Conservation (phyloP, 2,888 invertebrate species). For the Argynnis bischoffii region DNA sequence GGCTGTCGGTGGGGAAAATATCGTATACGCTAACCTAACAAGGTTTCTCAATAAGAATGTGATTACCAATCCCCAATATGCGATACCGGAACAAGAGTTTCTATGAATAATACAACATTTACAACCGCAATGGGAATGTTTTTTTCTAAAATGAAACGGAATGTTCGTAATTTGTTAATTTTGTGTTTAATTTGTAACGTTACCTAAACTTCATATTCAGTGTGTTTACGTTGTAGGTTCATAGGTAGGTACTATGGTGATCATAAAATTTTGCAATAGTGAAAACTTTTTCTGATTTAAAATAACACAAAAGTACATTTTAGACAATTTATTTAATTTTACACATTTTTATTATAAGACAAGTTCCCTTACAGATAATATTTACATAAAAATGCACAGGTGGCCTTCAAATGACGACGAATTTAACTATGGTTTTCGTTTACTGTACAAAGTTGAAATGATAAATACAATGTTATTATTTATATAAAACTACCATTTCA, state of each 20-base stretch:
- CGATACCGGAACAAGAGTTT: constrained; percentile 46
- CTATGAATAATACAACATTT: constrained; percentile 27
- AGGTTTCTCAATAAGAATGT: constrained; percentile 54
- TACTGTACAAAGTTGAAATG: constrained; percentile 41
- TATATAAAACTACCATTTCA: constrained; percentile 36
- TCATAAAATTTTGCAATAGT: background rate
- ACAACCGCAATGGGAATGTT: background rate
- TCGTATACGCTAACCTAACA: constrained; percentile 55
- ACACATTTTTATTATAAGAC: constrained; percentile 77
- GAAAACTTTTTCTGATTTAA: background rate
- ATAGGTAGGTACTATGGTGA: no score
- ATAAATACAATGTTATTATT: constrained; percentile 31
- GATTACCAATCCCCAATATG: constrained; percentile 63
- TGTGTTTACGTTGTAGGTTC: no score
- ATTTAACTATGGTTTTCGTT: constrained; percentile 25
- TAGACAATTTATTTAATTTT: constrained; percentile 81
- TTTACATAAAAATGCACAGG: constrained; percentile 77
- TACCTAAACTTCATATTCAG: no score
- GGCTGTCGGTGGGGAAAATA: constrained; percentile 55
- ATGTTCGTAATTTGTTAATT: no score
- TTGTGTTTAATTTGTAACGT: no score
- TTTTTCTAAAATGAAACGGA: no score
- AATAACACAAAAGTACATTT: constrained; percentile 58
- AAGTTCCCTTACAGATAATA: constrained; percentile 67
- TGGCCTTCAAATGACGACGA: constrained; percentile 55